Evolutionary conservation across 1,140 invertebrate genomes (phyloP), one percentile per base, ranked within the genome.

Genomic region (Metopolophium dirhodum): DNA sequence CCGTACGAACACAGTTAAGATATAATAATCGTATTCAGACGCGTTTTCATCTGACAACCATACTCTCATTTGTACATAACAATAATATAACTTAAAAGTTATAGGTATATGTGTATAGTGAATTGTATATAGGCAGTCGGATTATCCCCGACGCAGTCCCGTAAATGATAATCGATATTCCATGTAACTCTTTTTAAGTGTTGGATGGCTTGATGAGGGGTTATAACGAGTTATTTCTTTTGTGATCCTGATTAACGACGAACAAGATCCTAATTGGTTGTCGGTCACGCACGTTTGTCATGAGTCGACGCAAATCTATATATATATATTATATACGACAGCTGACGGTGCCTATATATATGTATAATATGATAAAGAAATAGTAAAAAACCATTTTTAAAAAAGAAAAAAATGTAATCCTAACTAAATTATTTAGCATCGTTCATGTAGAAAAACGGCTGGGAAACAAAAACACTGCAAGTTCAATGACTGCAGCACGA

Each of bases 401-500:
- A n/a, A 77, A 41, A 8, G 35, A 49, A 83, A 92, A 92, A 83
- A 83, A 93, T 30, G 22, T 37, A 85, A 83, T 93, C 77, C 91
- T 93, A 54, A 93, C 77, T 93, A 93, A 93, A 93, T 93, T 83
- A 93, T 93, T 93, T 93, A 93, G 35, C 91, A 86, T 93, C 61
- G 91, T 92, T 92, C 82, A 93, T n/a, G 47, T 93, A 93, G 91
- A 93, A 93, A 93, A 93, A 93, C 77, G 45, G 49, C 49, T 86
- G 49, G 82, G 91, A 93, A 93, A 93, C 91, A 93, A 93, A 93
- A 82, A 93, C 91, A 85, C 23, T 83, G 77, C 77, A 86, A 93
- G 91, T 93, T 93, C 91, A 93, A 86, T 93, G 91, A 93, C 91
- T 93, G 91, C 91, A 93, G 41, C 49, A 93, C 77, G 91, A 93